Conservation (phyloP, 2,888 invertebrate species). For the Drosophila kanekoi region DNA sequence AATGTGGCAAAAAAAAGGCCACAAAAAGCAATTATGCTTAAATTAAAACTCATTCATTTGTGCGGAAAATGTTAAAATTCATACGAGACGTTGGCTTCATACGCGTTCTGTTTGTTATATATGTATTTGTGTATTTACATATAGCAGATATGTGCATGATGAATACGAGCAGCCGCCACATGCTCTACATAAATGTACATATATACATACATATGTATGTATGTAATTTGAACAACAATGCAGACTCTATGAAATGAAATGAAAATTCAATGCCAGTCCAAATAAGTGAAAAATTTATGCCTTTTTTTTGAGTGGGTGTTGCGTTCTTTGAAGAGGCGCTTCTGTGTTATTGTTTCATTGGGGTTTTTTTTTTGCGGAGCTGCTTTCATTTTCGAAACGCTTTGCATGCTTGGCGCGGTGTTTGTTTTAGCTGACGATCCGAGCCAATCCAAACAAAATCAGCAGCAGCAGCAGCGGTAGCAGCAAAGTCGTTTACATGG, state of each 20-base stretch:
- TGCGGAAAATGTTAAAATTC: slow-evolving; percentile 69
- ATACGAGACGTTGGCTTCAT: slow-evolving; percentile 54
- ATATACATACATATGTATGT: slow-evolving; percentile 12
- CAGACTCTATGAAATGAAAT: slow-evolving; percentile 60
- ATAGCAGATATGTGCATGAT: slow-evolving; percentile 21
- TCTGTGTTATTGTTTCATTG: slow-evolving; percentile 37
- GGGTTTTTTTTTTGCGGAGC: slow-evolving; percentile 2
- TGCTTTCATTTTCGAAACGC: slow-evolving; percentile 51
- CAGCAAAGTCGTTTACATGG: slow-evolving; percentile 54
- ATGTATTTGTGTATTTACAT: slow-evolving; percentile 11
- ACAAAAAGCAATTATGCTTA: slow-evolving; percentile 80
- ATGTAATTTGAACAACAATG: slow-evolving; percentile 38
- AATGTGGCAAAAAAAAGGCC: slow-evolving; percentile 55
- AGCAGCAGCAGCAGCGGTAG: slow-evolving; percentile 16
- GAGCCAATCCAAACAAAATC: slow-evolving; percentile 56
- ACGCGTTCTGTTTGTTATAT: slow-evolving; percentile 30
- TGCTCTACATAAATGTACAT: slow-evolving; percentile 8
- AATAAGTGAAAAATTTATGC: slow-evolving; percentile 74
- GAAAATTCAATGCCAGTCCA: slow-evolving; percentile 70
- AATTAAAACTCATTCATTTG: slow-evolving; percentile 81
- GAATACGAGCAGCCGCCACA: slow-evolving; percentile 19
- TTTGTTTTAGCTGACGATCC: slow-evolving; percentile 51
- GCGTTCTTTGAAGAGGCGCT: not conserved
- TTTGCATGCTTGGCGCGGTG: slow-evolving; percentile 49
- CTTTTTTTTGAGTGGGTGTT: not conserved